Evolutionary conservation across 2,888 invertebrate species (phyloP), one percentile per base, ranked within the genome.

Genomic region (Papilio gigon): DNA sequence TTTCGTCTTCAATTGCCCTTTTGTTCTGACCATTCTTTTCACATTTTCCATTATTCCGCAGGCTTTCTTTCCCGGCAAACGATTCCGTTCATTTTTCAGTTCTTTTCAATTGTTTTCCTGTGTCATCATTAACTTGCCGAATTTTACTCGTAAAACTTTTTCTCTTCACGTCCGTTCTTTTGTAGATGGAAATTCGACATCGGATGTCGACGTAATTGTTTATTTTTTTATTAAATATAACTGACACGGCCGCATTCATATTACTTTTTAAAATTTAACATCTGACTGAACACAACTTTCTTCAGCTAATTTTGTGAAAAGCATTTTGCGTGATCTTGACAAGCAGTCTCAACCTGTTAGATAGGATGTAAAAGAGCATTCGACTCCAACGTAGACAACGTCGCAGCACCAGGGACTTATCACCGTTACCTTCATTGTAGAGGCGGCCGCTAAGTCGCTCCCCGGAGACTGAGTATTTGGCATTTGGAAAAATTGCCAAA

Each of bases 1-100:
- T 87, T 87, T 87, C 86, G 83, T 84, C 90, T 92, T 92, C 91
- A 92, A 91, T 91, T 92, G 89, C 91, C 91, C 86, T 84, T 88
- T 92, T 92, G 91, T 92, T 80, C 83, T 77, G 69, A 70, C 83
- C 77, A 86, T 88, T 89, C 87, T 87, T 85, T 85, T 85, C 86
- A 83, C 78, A 79, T 83, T 81, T 80, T 80, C 82, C 84, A 89
- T 89, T 87, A 89, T 89, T 86, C 84, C 77, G 83, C 84, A 83
- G 84, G 82, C 85, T 87, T 88, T 86, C 89, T 86, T 84, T 30
- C 30, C 84, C 85, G 81, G 80, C 82, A 84, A 87, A 84, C 85
- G 87, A 85, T 88, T 86, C 84, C 84, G 85, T 84, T 87, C 87
- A 84, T 88, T 88, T 88, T 87, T 88, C 89, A 88, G 76, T 73